Evolutionary conservation across 1,140 invertebrate genomes (phyloP), one percentile per base, ranked within the genome.

Genomic region (Phortica variegata): DNA sequence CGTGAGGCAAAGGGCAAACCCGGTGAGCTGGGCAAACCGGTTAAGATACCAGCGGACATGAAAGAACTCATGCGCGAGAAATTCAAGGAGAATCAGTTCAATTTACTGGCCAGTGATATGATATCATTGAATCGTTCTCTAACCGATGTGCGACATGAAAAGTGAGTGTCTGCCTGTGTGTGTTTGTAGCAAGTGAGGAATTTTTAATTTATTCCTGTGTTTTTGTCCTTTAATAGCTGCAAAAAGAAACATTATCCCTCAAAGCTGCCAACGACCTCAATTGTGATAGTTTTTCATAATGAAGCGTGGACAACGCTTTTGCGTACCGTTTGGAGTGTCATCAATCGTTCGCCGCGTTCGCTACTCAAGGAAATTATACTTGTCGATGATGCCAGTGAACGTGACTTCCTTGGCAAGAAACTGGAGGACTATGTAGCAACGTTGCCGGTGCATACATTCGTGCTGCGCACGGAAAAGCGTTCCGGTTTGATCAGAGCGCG

Each of bases 41-140:
- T 98, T 4, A 84, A 87, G 52, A 90, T 97, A 61, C 86, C 91
- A 19, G 78, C 86, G 3, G 87, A 92, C 16, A 84, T 90, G 73
- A 89, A 97, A 65, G 85, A 85, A 37, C 77, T 91, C 21, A 92
- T 95, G 82, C 89, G 95, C 79, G 92, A 97, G 61, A 93, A 94
- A 73, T 98, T 98, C 77, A 95, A 96, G 77, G 82, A 95, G 54
- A 97, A 98, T 81, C 95, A 99, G 79, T 99, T 99, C 79, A 99
- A 99, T 80, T 80, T 99, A 52, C 78, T 98, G 73, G 96, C 95
- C 37, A 97, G 93, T 77, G 95, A 99, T 79, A 90, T 93, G 84
- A 98, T 99, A 59, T 94, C 95, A 26, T 77, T 99, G 26, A 99
- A 99, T 80, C 82, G 97, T 63, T 94, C 93, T 6, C 80, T 99